Evolutionary conservation across 2,797 vertebrate species (phyloP), one percentile per base, ranked within the genome.

Genomic region (Podarcis siculus): DNA sequence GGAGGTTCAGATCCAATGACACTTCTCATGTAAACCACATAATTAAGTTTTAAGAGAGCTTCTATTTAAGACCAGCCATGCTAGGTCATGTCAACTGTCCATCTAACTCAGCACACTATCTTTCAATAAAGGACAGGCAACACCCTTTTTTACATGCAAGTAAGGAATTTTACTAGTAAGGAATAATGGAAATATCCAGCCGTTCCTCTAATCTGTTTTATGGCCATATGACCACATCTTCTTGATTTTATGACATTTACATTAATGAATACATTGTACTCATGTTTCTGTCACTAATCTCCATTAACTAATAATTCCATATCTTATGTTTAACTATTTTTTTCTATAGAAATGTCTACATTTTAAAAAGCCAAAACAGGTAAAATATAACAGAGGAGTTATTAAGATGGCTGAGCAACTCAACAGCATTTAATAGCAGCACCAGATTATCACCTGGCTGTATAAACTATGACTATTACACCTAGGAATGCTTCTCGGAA

Each of bases 21-120:
- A 89, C 2, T 21, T 82, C 23, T 15, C n/a, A 85, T n/a, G 25
- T 83, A 89, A 91, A 89, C 64, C 42, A 85, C 64, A 3, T 61
- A 15, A 69, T 67, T 86, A 87, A 89, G 39, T 83, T 87, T 49
- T 85, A 90, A 91, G 88, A 79, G 93, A 80, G 81, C 25, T 81
- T 71, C 86, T 77, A 82, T 79, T 90, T 87, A 73, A 78, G 10
- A 90, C 32, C 30, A 82, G 55, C 37, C 58, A 82, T 49, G 35
- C 69, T 75, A 27, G 49, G 49, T 64, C 58, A 64, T 76, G 76
- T 71, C 71, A 82, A 32, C 58, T 73, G 15, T 45, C 55, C 27
- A 87, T 73, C 86, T 5, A 73, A 10, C 32, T 15, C 12, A 72
- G 35, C 35, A 42, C 73, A 39, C 45, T n/a, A 17, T 25, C 69